A percentile compares a stretch with the other conserved stretches of the same genome.
phyloP scores from a whole-genome alignment of 1,140 invertebrate species.

The Aradophagus sp. region DNA sequence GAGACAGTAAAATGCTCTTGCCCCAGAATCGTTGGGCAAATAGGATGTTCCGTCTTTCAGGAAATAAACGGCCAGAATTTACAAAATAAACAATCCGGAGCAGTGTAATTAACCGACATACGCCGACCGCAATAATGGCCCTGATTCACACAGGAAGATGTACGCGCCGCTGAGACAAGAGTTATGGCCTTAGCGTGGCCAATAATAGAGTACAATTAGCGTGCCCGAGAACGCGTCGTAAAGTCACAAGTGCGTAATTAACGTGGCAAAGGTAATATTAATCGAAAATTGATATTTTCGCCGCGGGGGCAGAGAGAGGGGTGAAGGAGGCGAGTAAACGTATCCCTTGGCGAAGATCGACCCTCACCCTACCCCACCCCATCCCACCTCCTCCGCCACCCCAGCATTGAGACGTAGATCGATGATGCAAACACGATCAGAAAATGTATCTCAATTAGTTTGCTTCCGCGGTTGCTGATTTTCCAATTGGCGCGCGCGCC shows the following conservation, averaged over 20 bases:
- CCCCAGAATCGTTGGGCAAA: too few relatives aligned
- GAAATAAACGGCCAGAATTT: conserved; percentile 13
- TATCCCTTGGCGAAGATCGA: too few relatives aligned
- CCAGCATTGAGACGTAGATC: background rate
- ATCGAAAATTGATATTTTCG: too few relatives aligned
- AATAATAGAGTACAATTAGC: conserved; percentile 25
- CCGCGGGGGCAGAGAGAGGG: too few relatives aligned
- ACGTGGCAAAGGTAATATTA: background rate
- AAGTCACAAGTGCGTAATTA: conserved; percentile 2
- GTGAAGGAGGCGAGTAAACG: too few relatives aligned
- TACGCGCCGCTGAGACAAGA: conserved; percentile 22
- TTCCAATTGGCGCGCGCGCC: conserved; percentile 11
- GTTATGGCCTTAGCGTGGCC: conserved; percentile 20
- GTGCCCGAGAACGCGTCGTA: background rate
- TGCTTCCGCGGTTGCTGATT: conserved; percentile 22
- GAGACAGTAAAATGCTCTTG: too few relatives aligned
- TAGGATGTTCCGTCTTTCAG: background rate
- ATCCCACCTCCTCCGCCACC: too few relatives aligned
- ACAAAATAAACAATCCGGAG: conserved; percentile 24
- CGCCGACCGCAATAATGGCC: conserved; percentile 16
- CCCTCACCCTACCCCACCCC: background rate
- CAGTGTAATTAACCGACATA: conserved; percentile 13
- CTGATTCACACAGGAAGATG: conserved; percentile 20
- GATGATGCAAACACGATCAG: conserved; percentile 16
- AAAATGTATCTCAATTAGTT: conserved; percentile 44